Conservation (phyloP, 2,888 invertebrate species). For the Ophion ellenae region DNA sequence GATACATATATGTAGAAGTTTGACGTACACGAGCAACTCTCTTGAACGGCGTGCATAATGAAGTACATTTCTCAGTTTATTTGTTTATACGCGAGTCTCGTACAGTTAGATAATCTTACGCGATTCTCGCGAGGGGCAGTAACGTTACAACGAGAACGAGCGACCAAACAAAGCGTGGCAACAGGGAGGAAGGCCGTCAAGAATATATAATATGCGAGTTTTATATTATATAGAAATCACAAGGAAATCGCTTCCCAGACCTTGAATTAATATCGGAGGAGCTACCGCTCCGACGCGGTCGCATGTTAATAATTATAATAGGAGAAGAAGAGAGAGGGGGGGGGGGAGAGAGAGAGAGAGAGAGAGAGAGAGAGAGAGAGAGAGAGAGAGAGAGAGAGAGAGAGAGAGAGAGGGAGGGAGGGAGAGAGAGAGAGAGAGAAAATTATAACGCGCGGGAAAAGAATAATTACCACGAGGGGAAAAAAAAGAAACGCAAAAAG, state of each 20-base stretch:
- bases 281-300: neutral
- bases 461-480: neutral
- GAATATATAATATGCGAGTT: neutral
- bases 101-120: neutral
- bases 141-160: neutral
- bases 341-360: neutral
- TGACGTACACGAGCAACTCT: too few species aligned
- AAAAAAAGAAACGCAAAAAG: neutral
- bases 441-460: too few species aligned
- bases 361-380: neutral
- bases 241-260: slow-evolving; percentile 31
- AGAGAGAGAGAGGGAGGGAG: too few species aligned
- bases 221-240: slow-evolving; percentile 12
- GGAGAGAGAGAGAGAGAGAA: neutral
- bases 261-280: slow-evolving; percentile 37
- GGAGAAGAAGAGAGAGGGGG: neutral
- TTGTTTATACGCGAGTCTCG: neutral
- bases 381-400: too few species aligned
- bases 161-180: neutral
- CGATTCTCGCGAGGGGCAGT: neutral
- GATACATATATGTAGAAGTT: too few species aligned
- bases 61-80: neutral
- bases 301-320: slow-evolving; percentile 23
- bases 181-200: slow-evolving; percentile 18
- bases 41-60: too few species aligned